phyloP scores from a whole-genome alignment of 2,888 invertebrate species.

The Gryllus longicercus region DNA sequence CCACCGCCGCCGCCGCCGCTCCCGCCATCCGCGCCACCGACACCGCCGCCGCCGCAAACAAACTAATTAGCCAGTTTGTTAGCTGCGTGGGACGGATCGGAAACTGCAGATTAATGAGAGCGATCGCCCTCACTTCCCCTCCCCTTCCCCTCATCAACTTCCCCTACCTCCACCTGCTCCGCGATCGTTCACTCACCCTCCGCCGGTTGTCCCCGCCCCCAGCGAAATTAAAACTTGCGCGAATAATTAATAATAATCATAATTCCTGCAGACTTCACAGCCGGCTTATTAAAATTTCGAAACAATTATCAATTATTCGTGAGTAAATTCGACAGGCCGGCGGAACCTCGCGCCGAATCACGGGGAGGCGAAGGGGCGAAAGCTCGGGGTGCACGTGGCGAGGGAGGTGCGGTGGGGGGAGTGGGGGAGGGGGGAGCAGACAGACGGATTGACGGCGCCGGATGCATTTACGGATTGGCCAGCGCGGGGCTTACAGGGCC shows the following conservation, averaged over 20 bases:
- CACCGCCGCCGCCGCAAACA: neutral
- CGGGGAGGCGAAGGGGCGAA: too few relatives aligned
- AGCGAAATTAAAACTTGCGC: neutral
- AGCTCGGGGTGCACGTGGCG: too few relatives aligned
- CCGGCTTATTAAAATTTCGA: neutral
- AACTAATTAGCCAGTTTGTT: constrained; percentile 17
- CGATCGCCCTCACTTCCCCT: neutral
- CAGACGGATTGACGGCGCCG: too few relatives aligned
- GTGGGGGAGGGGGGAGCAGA: too few relatives aligned
- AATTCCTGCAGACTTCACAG: neutral
- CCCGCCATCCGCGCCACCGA: neutral
- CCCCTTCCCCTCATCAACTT: neutral
- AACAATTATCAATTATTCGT: constrained; percentile 5
- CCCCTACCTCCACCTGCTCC: too few relatives aligned
- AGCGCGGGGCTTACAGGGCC: too few relatives aligned
- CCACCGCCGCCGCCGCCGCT: neutral
- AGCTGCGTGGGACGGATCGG: neutral
- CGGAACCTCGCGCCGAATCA: too few relatives aligned
- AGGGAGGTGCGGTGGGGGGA: too few relatives aligned
- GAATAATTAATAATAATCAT: neutral
- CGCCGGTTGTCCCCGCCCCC: too few relatives aligned
- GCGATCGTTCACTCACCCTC: too few relatives aligned
- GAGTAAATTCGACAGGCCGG: neutral
- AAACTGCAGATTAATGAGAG: neutral
- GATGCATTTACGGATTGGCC: too few relatives aligned